These are phyloP conservation scores for Tigriopus japonicus DNA, from an alignment of 1,140 invertebrate species.

Conservation along the genomic window DNA sequence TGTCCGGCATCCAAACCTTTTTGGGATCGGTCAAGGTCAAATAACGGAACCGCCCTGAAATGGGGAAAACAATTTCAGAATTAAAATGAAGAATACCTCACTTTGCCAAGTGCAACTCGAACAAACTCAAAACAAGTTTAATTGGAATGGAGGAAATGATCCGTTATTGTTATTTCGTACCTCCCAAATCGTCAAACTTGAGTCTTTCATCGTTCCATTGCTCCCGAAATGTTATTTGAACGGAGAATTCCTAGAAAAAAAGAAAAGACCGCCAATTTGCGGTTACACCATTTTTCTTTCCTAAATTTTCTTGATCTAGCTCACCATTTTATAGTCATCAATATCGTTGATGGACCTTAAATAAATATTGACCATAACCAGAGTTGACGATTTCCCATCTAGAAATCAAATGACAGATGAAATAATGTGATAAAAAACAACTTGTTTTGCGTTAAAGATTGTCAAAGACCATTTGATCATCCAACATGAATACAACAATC, in stretches of 20 bases:
- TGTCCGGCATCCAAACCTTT: slow-evolving; percentile 89
- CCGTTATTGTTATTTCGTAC: slow-evolving; percentile 26
- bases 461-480: no score
- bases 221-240: slow-evolving; percentile 84
- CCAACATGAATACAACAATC: no score
- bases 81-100: background rate
- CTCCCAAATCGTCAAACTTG: slow-evolving; percentile 67
- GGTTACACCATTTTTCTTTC: slow-evolving; percentile 12
- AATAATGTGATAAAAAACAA: no score
- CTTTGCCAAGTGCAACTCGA: no score
- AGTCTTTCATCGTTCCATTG: slow-evolving; percentile 84
- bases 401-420: no score
- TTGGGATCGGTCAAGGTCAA: slow-evolving; percentile 73
- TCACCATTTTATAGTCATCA: slow-evolving; percentile 97
- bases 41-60: slow-evolving; percentile 58
- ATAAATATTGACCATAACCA: slow-evolving; percentile 75
- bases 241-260: slow-evolving; percentile 67
- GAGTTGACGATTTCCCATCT: slow-evolving; percentile 32
- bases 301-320: slow-evolving; percentile 26
- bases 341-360: slow-evolving; percentile 94
- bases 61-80: background rate
- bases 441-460: no score
- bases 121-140: no score
- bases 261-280: slow-evolving; percentile 19
- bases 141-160: no score